A percentile compares a stretch with the other conserved stretches of the same genome.
phyloP scores from a whole-genome alignment of 2,888 invertebrate genomes.

The Spialia ferax region DNA sequence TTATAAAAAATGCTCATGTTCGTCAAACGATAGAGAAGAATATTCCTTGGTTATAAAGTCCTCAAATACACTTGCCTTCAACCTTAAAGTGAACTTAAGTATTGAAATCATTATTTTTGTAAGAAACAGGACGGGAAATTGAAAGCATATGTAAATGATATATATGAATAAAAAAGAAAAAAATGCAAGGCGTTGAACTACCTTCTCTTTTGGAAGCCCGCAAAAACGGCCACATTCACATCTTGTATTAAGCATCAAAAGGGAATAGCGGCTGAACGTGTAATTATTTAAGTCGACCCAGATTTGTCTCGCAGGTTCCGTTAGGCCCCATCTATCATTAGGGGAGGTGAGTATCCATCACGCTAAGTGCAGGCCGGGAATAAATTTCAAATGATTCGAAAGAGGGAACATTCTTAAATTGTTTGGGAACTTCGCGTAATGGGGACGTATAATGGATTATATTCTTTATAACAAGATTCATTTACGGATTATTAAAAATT shows the following conservation, averaged over 20 bases:
- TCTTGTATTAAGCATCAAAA: constrained; percentile 13
- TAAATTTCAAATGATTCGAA: constrained; percentile 65
- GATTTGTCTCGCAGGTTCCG: constrained; percentile 52
- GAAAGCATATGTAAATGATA: too few species aligned
- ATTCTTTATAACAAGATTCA: constrained; percentile 16
- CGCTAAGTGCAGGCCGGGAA: constrained; percentile 61
- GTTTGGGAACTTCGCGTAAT: constrained; percentile 49
- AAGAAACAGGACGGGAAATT: too few species aligned
- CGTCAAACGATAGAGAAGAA: too few species aligned
- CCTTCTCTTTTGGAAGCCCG: too few species aligned
- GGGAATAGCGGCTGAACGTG: constrained; percentile 15
- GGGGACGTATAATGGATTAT: constrained; percentile 40
- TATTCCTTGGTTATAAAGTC: too few species aligned
- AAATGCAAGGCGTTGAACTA: not conserved
- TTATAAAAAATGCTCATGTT: too few species aligned
- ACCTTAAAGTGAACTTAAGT: too few species aligned
- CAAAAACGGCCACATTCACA: constrained; percentile 3
- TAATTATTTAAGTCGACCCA: constrained; percentile 51
- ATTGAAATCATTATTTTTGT: too few species aligned
- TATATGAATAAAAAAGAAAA: too few species aligned
- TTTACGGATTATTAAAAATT: constrained; percentile 7
- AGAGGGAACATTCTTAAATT: constrained; percentile 52
- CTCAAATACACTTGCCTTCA: too few species aligned
- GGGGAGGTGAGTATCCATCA: constrained; percentile 66
- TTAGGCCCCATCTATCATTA: constrained; percentile 65